A percentile compares a stretch with the other conserved stretches of the same genome.
These are phyloP conservation scores for Oryzias celebensis DNA, from an alignment of 2,113 vertebrate genomes.

Conservation along the genomic window DNA sequence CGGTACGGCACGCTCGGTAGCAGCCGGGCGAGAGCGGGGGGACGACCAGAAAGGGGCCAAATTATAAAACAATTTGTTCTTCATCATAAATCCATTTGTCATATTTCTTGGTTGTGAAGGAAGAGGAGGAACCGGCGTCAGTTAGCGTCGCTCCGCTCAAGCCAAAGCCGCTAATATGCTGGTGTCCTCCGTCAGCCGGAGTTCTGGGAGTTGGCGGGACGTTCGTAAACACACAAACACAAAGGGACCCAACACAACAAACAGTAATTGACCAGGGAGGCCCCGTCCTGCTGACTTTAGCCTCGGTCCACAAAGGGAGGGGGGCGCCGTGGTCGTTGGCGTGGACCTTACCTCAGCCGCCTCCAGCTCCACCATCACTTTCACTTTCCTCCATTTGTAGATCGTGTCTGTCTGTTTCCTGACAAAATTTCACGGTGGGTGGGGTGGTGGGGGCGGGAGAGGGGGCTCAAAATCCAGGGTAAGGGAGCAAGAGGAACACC, in stretches of 20 bases:
- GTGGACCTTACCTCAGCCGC: no score
- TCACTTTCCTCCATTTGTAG: background rate
- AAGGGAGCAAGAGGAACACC: constrained; percentile 66
- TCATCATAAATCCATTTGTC: constrained; percentile 57
- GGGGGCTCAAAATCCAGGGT: constrained; percentile 67
- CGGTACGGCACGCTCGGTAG: constrained; percentile 36
- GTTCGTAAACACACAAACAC: no score
- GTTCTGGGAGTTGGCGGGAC: background rate
- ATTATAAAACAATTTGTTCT: constrained; percentile 68
- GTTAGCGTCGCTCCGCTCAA: constrained; percentile 32
- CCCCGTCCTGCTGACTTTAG: constrained; percentile 47
- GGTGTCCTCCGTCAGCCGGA: constrained; percentile 2
- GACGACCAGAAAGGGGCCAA: constrained; percentile 66
- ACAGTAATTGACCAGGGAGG: constrained; percentile 33
- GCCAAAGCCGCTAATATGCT: constrained; percentile 16
- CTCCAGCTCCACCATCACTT: background rate
- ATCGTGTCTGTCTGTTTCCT: background rate
- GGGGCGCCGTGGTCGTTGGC: no score
- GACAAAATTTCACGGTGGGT: no score
- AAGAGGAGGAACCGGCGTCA: constrained; percentile 21
- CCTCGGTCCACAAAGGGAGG: no score
- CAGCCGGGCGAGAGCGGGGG: constrained; percentile 47
- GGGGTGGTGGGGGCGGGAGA: constrained; percentile 15
- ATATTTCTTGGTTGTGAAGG: constrained; percentile 42
- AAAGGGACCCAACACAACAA: constrained; percentile 5